These are phyloP conservation scores for Triplophysa rosa DNA, from an alignment of 2,113 vertebrate genomes.

Conservation along the genomic window DNA sequence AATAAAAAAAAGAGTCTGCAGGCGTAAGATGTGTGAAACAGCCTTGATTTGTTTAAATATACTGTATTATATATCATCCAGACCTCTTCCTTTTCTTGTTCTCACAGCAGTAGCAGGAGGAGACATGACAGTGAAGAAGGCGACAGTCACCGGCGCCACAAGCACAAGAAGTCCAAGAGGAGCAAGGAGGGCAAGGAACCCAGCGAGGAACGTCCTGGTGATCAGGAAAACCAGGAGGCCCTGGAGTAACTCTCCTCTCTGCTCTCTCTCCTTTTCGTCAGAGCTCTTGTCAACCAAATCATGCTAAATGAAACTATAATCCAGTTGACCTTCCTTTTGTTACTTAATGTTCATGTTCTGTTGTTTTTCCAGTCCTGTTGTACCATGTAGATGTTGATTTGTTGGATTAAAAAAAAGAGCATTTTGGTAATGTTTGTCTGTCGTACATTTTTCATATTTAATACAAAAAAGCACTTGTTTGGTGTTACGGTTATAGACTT, in stretches of 20 bases:
- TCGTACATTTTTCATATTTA: not conserved
- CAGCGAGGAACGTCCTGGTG: conserved; percentile 84
- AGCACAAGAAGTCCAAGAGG: conserved; percentile 99
- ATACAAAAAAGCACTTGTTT: not conserved
- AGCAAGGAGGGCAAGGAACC: conserved; percentile 98
- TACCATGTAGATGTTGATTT: conserved; percentile 61
- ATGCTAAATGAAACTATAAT: not conserved
- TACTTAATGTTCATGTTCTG: conserved; percentile 50
- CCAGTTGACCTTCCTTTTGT: conserved; percentile 26
- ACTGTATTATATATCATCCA: not conserved
- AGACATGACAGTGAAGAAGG: conserved; percentile 97
- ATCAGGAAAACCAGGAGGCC: conserved; percentile 88
- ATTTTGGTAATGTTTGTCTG: conserved; percentile 68
- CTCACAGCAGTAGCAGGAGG: conserved; percentile 89
- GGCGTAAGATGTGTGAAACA: not conserved
- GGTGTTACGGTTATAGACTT: too few relatives aligned
- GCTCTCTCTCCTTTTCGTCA: not conserved
- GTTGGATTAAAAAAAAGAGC: conserved; percentile 67
- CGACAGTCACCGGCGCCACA: conserved; percentile 95
- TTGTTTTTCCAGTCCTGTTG: conserved; percentile 54
- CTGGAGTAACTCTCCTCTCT: conserved; percentile 75
- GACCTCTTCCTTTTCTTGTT: not conserved
- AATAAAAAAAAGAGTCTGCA: too few relatives aligned
- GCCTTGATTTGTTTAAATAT: not conserved
- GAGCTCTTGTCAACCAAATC: conserved; percentile 31